Evolutionary conservation across 2,888 invertebrate species (phyloP).

Genomic region (Campoplex capitator): DNA sequence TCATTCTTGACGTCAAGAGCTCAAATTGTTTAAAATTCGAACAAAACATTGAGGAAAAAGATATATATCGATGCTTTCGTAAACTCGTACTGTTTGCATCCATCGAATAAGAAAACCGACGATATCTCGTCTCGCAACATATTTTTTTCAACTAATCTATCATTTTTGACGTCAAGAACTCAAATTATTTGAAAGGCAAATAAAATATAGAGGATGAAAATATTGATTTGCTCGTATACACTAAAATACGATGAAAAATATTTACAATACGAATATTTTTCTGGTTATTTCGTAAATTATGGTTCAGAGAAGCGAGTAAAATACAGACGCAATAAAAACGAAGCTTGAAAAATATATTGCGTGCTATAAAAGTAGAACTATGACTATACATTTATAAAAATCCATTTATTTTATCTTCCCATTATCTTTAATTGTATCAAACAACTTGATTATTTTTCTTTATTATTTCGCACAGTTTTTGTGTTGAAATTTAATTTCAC

Average conservation of each 20-base stretch:
- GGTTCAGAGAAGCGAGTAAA: conserved; percentile 1
- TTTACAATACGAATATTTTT: background rate
- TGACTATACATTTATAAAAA: background rate
- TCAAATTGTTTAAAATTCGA: no score
- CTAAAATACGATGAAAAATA: background rate
- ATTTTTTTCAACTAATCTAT: background rate
- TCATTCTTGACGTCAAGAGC: no score
- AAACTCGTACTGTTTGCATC: no score
- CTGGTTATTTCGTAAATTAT: background rate
- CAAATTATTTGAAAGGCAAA: background rate
- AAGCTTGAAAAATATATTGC: background rate
- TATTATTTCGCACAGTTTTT: background rate
- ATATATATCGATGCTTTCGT: no score
- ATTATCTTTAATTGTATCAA: background rate
- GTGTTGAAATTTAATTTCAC: conserved; percentile 3
- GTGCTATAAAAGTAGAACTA: background rate
- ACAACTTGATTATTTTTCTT: conserved; percentile 1
- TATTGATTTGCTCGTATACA: background rate
- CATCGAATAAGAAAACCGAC: no score
- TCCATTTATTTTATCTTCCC: background rate
- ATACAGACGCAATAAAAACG: background rate
- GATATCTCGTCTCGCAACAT: no score
- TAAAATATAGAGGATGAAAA: background rate
- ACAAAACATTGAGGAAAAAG: no score
- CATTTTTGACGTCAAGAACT: background rate